Evolutionary conservation across 2,888 invertebrate genomes (phyloP), one percentile per base, ranked within the genome.

Genomic region (Zeuzera pyrina): DNA sequence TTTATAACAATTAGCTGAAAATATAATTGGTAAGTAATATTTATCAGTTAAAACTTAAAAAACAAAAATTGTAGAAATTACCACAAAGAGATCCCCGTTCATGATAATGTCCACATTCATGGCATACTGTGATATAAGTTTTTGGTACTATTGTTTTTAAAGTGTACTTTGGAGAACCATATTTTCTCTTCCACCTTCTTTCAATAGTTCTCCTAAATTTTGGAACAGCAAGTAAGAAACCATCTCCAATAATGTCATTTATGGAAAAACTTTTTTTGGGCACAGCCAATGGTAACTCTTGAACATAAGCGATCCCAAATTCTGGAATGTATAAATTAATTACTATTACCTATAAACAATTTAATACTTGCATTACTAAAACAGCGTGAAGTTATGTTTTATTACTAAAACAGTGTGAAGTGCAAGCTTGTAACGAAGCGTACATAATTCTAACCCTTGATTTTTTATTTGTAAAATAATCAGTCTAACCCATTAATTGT

Each of bases 61-160:
- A 11, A 16, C 15, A 29, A 15, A 15, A 10, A 15, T 2, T 29
- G 29, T 10, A n/a, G 8, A 14, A 29, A 29, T 15, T 87, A 95
- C 95, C 89, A 71, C 97, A 97, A 27, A 97, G 78, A 29, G 88
- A 84, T 28, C 91, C 89, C 34, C 86, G 83, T 74, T 95, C 92
- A 66, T 94, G 88, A 70, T 92, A 87, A 64, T 93, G 89, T 1
- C 97, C 97, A 74, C 97, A 97, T 27, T 87, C 87, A 40, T 88
- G 79, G 56, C 97, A 97, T 1, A 88, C 86, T 41, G 90, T 76
- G 15, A 97, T 78, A 65, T 92, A 89, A 2, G 78, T 90, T 62
- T 91, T 94, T 0, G 92, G 89, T 13, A 84, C 77, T 8, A 91
- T 57, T 39, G 89, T 85, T 69, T 95, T 94, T 85, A 87, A 87